Conservation (phyloP, 2,113 vertebrate species). For the Leptosomus discolor region DNA sequence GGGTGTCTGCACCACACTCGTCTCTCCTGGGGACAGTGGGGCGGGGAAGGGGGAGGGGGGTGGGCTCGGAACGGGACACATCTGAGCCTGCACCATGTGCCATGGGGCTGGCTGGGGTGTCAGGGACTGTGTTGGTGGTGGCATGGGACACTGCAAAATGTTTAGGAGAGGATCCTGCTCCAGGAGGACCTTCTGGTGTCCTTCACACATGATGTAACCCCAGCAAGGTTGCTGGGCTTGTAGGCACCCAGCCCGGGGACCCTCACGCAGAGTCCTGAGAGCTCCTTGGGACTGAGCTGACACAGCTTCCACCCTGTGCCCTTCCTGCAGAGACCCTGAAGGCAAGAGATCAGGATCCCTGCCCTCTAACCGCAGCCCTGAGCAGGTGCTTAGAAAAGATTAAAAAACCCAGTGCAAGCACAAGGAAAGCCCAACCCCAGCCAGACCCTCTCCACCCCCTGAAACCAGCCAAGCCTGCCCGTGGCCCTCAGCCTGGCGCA, state of each 20-base stretch:
- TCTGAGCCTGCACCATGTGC: accelerated
- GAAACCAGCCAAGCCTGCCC: background rate
- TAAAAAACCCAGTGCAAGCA: background rate
- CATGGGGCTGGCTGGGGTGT: background rate
- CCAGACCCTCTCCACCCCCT: background rate
- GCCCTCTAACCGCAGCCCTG: background rate
- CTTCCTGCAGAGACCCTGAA: background rate
- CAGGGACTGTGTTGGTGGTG: accelerated
- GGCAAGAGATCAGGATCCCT: background rate
- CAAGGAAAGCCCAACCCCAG: background rate
- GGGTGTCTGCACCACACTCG: accelerated
- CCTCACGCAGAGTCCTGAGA: background rate
- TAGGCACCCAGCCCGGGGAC: background rate
- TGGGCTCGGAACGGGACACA: accelerated
- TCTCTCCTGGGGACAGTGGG: accelerated
- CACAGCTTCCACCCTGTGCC: accelerated
- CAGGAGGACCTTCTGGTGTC: background rate
- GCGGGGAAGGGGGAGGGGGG: too few relatives aligned
- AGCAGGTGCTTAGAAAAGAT: background rate
- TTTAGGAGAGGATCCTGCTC: background rate
- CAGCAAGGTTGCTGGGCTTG: background rate
- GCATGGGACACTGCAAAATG: background rate
- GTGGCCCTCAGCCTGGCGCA: accelerated
- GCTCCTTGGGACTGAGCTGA: background rate
- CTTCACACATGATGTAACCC: background rate